phyloP scores from a whole-genome alignment of 2,113 vertebrate species.

The Microcebus ravelobensis region DNA sequence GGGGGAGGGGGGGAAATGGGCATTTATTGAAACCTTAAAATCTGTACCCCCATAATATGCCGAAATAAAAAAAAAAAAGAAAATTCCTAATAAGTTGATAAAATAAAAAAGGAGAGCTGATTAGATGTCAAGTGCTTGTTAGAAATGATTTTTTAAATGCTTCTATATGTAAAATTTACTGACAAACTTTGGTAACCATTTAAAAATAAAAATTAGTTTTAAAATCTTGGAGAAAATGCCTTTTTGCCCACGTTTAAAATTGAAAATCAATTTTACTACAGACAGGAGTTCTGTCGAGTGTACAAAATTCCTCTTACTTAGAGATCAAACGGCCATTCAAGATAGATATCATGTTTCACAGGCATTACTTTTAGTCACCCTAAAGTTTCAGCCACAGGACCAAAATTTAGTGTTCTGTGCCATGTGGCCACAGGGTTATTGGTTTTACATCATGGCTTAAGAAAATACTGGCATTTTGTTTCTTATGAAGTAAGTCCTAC shows the following conservation, averaged over 20 bases:
- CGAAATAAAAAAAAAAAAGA: too few relatives aligned
- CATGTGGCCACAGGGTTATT: conserved; percentile 66
- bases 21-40: too few relatives aligned
- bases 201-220: conserved; percentile 86
- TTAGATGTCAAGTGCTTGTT: conserved; percentile 84
- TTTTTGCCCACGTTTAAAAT: conserved; percentile 83
- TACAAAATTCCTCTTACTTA: conserved; percentile 83
- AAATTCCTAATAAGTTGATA: conserved; percentile 77
- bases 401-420: conserved; percentile 67
- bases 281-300: conserved; percentile 83
- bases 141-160: conserved; percentile 84
- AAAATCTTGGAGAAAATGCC: conserved; percentile 84
- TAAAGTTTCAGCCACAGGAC: conserved; percentile 72
- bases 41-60: too few relatives aligned
- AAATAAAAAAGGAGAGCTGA: conserved; percentile 80
- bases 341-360: conserved; percentile 75
- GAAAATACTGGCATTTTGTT: conserved; percentile 75
- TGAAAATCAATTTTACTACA: conserved; percentile 75
- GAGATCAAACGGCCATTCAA: conserved; percentile 81
- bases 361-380: conserved; percentile 74
- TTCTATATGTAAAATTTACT: conserved; percentile 83
- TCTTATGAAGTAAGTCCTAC: conserved; percentile 74
- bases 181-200: conserved; percentile 82
- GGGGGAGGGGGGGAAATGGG: too few relatives aligned
- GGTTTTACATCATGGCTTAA: conserved; percentile 59